Evolutionary conservation across 2,113 vertebrate species (phyloP), one percentile per base, ranked within the genome.

Genomic region (Seriola aureovittata): DNA sequence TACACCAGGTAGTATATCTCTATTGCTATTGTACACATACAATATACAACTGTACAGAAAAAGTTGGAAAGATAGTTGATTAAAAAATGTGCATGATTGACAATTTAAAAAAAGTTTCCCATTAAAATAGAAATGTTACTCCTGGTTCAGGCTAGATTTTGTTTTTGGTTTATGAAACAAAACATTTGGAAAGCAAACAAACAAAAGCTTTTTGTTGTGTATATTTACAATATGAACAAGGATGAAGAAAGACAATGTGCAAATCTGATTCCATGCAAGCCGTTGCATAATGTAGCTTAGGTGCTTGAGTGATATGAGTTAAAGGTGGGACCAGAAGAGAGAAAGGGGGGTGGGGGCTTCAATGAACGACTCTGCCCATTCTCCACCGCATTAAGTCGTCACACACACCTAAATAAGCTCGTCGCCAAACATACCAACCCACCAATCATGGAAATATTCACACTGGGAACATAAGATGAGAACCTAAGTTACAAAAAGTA

Each of bases 211-310:
- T 78, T 78, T 84, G 36, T 68, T 75, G 59, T 58, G 57, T 58
- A 48, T 82, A 89, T 89, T 84, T 92, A 92, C 82, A 92, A 72
- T 72, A 81, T 76, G 71, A 91, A 87, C 84, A 85, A 38, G 17
- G 68, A 89, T 86, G 87, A 87, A 83, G 65, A 84, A 73, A 83
- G 64, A 90, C 72, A 44, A 93, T 93, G 93, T 94, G 93, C 93
- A 94, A 94, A 90, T 91, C 42, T 82, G 90, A 83, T 72, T 90
- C 81, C 82, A 89, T 89, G 85, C 90, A 90, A 85, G 82, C 62
- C 48, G 65, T 89, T 93, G 92, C 93, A 93, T 92, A 85, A 91
- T 80, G 91, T 83, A 68, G 75, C 54, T 75, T 17, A 78, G 88
- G 88, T 85, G 84, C 80, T 72, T 21, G 12, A 84, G 78, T 42